Evolutionary conservation across 2,113 vertebrate genomes (phyloP).

Genomic region (Tiliqua scincoides): DNA sequence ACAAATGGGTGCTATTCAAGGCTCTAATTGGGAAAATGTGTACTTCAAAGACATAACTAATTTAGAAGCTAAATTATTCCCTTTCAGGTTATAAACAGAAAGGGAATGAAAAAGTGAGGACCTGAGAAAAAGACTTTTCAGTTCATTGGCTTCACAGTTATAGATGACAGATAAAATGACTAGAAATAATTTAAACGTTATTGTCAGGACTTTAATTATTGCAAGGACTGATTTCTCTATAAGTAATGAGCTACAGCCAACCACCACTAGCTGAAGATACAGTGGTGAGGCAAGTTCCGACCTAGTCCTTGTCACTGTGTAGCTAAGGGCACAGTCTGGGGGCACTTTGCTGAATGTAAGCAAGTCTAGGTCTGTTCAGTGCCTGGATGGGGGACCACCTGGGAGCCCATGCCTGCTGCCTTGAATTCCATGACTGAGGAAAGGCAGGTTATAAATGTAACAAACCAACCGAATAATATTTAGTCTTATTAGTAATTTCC

Average conservation of each 20-base stretch:
- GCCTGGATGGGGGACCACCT: no score
- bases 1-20: background rate
- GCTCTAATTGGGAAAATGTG: background rate
- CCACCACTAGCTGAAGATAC: background rate
- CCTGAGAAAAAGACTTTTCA: background rate
- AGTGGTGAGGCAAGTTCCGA: background rate
- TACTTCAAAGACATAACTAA: slow-evolving; percentile 12
- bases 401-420: no score
- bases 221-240: background rate
- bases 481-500: no score
- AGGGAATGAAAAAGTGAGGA: background rate
- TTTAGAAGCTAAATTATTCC: background rate
- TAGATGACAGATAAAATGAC: background rate
- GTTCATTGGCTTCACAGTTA: background rate
- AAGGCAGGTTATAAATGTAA: no score
- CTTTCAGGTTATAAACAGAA: slow-evolving; percentile 2
- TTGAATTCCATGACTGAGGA: no score
- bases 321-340: background rate
- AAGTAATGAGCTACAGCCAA: background rate
- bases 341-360: no score
- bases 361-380: no score
- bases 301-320: background rate
- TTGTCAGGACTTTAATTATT: background rate
- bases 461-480: no score
- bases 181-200: background rate